These are phyloP conservation scores for Mirza zaza DNA, from an alignment of 2,113 vertebrate genomes.

Conservation along the genomic window DNA sequence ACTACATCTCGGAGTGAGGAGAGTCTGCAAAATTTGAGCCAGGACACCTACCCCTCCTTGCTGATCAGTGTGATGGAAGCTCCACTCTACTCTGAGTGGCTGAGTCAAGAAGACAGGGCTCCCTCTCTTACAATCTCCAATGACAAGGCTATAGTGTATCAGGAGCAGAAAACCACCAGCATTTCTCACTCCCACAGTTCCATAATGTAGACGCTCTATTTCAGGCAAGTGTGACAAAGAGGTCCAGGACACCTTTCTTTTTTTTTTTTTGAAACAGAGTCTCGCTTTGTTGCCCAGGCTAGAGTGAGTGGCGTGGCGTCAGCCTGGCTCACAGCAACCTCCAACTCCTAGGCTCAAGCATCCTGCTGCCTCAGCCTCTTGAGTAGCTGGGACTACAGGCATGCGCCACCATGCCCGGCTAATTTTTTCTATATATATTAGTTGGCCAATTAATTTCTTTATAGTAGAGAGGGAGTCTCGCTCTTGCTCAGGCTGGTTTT, in stretches of 20 bases:
- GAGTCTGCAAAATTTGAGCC: background rate
- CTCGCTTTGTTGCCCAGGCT: too few relatives aligned
- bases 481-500: too few relatives aligned
- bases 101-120: background rate
- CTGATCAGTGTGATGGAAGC: background rate
- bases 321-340: too few relatives aligned
- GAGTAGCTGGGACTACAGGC: too few relatives aligned
- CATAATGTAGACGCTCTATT: background rate
- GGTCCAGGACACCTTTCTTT: background rate
- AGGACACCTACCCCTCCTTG: background rate
- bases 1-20: background rate
- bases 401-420: too few relatives aligned
- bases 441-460: too few relatives aligned
- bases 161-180: background rate
- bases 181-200: background rate
- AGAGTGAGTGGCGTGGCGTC: too few relatives aligned
- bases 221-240: background rate
- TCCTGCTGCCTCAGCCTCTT: too few relatives aligned
- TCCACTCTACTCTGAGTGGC: background rate
- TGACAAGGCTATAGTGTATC: background rate
- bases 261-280: too few relatives aligned
- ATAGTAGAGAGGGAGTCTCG: too few relatives aligned
- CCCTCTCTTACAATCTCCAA: background rate
- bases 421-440: too few relatives aligned
- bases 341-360: too few relatives aligned